Base-by-base conservation (phyloP, 2,113 vertebrate genomes). In the Chloebia gouldiae region DNA sequence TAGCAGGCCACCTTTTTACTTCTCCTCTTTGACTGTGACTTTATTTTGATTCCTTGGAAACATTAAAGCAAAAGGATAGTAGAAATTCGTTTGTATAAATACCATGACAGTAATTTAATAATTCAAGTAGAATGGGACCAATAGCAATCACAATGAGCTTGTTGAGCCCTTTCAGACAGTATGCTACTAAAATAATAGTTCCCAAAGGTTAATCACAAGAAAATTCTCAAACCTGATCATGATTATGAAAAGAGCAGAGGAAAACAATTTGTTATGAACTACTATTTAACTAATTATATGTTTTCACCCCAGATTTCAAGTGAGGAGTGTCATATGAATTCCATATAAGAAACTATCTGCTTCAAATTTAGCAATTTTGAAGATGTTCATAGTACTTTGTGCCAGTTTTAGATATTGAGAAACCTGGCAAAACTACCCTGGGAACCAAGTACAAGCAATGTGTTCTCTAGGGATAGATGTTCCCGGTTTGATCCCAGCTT, bases 341-440 rank as follows among this genome's bases (percentile, higher is more conserved):
- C 42, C 42, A 37, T 35, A 54, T 6, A 70, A 66, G 13, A 82
- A 78, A 35, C 2, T 14, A 42, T 40, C 15, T 65, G 57, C 17
- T 78, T 88, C 45, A 83, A 61, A 42, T 76, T 68, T 61, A 72
- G 11, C 11, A 50, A 9, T 78, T 88, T 73, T 53, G 13, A 83
- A 49, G 20, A 61, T 22, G 8, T 35, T 89, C 20, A 53, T 71
- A 73, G 53, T 13, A 5, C 44, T 78, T 79, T 59, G 17, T 94
- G 84, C 60, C 83, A 80, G 22, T 73, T 84, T 82, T 22, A 9
- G 90, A 78, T 85, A 77, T 53, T 40, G n/a, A 37, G 66, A 96
- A 90, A 92, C 79, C 64, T 97, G 75, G 80, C 66, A 93, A 90
- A 86, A 76, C 17, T 86, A 65, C 72, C 37, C 91, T 95, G 91